These are phyloP conservation scores for Thymelicus lineola DNA, from an alignment of 2,888 invertebrate genomes.

Conservation along the genomic window DNA sequence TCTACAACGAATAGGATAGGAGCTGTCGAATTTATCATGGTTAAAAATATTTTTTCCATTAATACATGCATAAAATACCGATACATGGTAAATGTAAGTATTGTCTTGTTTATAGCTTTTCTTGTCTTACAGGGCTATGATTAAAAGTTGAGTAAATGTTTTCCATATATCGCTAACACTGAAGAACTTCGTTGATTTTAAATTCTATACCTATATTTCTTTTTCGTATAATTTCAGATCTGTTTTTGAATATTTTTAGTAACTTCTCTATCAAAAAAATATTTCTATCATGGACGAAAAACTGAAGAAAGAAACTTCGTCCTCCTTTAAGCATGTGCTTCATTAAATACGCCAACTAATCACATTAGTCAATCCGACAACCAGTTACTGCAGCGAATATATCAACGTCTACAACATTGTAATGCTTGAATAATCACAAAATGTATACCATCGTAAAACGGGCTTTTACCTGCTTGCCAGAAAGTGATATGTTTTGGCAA, in stretches of 20 bases:
- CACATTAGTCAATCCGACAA: slow-evolving; percentile 14
- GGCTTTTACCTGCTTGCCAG: background rate
- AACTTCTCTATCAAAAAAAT: no score
- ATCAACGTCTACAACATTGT: slow-evolving; percentile 12
- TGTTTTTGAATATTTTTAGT: no score
- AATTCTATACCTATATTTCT: no score
- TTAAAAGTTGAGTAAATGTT: no score
- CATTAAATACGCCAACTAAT: slow-evolving; percentile 10
- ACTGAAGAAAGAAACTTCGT: background rate
- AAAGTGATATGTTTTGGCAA: background rate
- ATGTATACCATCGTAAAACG: background rate
- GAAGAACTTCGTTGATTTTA: no score
- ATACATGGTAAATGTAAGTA: no score
- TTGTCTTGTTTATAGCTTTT: no score
- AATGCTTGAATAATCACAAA: slow-evolving; percentile 11
- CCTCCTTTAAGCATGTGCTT: background rate
- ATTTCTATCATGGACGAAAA: background rate
- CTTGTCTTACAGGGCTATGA: no score
- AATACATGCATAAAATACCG: no score
- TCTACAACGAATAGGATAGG: slow-evolving; percentile 21
- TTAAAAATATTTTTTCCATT: background rate
- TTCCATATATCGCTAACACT: no score
- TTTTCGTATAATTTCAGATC: no score
- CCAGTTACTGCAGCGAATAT: slow-evolving; percentile 6
- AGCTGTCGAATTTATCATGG: background rate